Evolutionary conservation across 92 coral and sea anemone genomes (phyloP), one percentile per base, ranked within the genome.

Genomic region (Phenganax marumi): DNA sequence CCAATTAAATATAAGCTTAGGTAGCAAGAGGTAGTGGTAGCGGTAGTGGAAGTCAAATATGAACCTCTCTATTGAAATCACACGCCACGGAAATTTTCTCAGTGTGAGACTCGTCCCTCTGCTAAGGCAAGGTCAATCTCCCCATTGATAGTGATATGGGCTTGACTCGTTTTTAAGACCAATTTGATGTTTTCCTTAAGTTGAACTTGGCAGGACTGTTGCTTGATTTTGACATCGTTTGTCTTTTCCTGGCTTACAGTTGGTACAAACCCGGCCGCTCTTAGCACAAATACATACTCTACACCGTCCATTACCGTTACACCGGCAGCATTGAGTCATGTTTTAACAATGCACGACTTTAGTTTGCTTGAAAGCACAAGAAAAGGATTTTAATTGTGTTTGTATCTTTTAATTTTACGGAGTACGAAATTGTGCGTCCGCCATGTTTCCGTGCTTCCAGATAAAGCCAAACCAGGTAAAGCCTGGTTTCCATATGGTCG

Each of bases 281-380:
- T 22, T 64, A 64, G 70, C 48, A 64, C 70, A 64, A 64, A 26
- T 23, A 64, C 70, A 64, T 22, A 12, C 46, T 64, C 70, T 64
- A 64, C 70, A 64, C 46, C 47, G 46, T 22, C 70, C 70, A 64
- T 64, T 64, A 8, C 70, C 70, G 70, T 64, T 64, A 64, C 70
- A 64, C 70, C 70, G 70, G 70, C 70, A 64, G 46, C 70, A 64
- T 22, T 64, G 70, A 64, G 70, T 64, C 70, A 64, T 64, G 48
- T 64, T 64, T 22, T 8, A 64, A 23, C 70, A 23, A 64, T 64
- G 46, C 11, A 64, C 70, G 33, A 64, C 70, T 23, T 8, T 26
- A 64, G 33, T 22, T 64, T 64, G 70, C 70, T 64, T 64, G 13
- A 23, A 64, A 21, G 2, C 48, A 12, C 12, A 22, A 22, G 46